Evolutionary conservation across 2,888 invertebrate genomes (phyloP).

Genomic region (Cylloceria caligata): DNA sequence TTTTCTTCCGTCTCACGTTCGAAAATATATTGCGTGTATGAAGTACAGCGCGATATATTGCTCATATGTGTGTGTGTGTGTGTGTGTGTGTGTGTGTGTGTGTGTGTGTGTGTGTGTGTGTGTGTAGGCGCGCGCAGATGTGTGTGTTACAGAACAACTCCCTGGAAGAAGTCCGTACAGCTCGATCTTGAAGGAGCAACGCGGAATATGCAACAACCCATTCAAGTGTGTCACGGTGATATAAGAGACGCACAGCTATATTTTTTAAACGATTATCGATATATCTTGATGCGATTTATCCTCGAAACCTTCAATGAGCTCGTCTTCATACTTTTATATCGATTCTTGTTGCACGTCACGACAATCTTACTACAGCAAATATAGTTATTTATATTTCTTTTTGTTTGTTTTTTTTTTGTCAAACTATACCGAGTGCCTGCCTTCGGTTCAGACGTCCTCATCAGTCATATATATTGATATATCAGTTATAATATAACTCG

Average conservation of each 20-base stretch:
- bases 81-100: slow-evolving; percentile 11
- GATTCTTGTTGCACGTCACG: slow-evolving; percentile 30
- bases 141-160: slow-evolving; percentile 3
- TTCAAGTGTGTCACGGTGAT: slow-evolving; percentile 46
- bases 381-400: too few relatives aligned
- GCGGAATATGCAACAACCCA: slow-evolving; percentile 28
- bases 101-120: too few relatives aligned
- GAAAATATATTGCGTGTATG: not conserved
- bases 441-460: not conserved
- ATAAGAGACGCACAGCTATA: slow-evolving; percentile 33
- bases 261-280: slow-evolving; percentile 2
- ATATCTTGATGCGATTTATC: slow-evolving; percentile 18
- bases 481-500: slow-evolving; percentile 53
- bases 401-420: too few relatives aligned
- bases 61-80: not conserved
- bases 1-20: slow-evolving; percentile 8
- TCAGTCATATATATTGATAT: slow-evolving; percentile 15
- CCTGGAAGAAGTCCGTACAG: not conserved
- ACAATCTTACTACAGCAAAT: slow-evolving; percentile 3
- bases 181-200: slow-evolving; percentile 25
- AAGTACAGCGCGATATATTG: not conserved
- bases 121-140: too few relatives aligned
- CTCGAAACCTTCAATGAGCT: not conserved
- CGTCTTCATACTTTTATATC: not conserved
- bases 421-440: not conserved